These are phyloP conservation scores for Ganaspis brasiliensis DNA, from an alignment of 2,888 invertebrate species.

Conservation along the genomic window DNA sequence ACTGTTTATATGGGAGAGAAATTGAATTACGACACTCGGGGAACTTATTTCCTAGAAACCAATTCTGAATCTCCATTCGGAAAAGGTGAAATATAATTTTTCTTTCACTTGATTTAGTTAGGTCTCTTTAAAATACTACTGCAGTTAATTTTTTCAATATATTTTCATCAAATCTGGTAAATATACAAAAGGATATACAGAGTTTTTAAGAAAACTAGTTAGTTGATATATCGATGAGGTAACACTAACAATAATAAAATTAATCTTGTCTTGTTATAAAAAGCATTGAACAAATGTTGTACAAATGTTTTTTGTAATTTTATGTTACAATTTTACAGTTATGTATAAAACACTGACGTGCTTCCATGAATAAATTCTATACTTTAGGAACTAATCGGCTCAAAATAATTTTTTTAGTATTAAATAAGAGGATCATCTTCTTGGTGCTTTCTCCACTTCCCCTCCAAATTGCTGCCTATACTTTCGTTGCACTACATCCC, in stretches of 20 bases:
- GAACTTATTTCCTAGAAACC: conserved; percentile 85
- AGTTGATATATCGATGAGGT: not conserved
- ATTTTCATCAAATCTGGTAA: not conserved
- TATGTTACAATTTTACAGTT: not conserved
- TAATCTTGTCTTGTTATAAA: not conserved
- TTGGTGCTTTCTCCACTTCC: conserved; percentile 71
- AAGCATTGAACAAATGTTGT: not conserved
- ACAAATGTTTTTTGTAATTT: conserved; percentile 19
- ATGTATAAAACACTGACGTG: conserved; percentile 41
- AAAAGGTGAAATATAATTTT: conserved; percentile 69
- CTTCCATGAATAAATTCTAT: conserved; percentile 8
- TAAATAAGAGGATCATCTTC: conserved; percentile 46
- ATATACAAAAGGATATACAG: not conserved
- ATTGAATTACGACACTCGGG: conserved; percentile 77
- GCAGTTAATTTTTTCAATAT: not conserved
- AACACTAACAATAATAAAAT: conserved; percentile 3
- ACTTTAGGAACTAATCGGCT: conserved; percentile 48
- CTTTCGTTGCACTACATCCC: conserved; percentile 80
- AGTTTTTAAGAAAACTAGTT: not conserved
- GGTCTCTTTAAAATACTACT: not conserved
- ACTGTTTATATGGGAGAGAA: conserved; percentile 83
- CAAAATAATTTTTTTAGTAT: conserved; percentile 17
- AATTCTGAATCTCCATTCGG: conserved; percentile 83
- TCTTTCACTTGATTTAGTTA: not conserved
- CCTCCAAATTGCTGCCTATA: conserved; percentile 79